A percentile compares a stretch with the other conserved stretches of the same genome.
Conservation (phyloP, 2,888 invertebrate genomes). For the Helleia helle region DNA sequence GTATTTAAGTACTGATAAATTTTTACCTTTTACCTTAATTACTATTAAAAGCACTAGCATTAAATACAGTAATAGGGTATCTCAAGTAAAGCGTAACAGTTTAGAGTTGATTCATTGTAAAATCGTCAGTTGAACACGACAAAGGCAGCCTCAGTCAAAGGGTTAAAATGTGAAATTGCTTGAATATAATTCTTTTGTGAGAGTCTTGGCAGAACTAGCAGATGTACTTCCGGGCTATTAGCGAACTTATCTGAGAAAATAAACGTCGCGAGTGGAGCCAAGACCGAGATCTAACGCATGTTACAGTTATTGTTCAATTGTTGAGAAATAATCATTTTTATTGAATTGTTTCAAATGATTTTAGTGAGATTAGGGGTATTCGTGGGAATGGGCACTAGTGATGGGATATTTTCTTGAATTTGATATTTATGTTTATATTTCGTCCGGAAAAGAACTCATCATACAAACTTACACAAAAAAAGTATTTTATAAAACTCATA, state of each 20-base stretch:
- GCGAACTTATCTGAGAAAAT: conserved; percentile 27
- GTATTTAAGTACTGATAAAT: too few species aligned
- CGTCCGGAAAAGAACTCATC: too few species aligned
- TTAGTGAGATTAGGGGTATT: too few species aligned
- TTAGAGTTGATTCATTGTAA: conserved; percentile 7
- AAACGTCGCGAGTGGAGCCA: conserved; percentile 33
- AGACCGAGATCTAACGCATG: conserved; percentile 28
- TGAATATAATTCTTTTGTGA: conserved; percentile 39
- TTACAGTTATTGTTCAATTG: conserved; percentile 12
- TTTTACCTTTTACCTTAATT: too few species aligned
- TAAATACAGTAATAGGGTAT: too few species aligned
- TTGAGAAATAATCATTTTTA: not conserved
- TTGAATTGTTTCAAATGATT: too few species aligned
- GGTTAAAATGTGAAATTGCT: conserved; percentile 40
- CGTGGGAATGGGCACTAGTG: too few species aligned
- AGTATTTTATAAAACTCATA: too few species aligned
- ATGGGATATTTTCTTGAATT: too few species aligned
- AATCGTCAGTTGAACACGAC: conserved; percentile 8
- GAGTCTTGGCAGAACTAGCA: conserved; percentile 45
- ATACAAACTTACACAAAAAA: too few species aligned
- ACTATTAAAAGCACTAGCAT: too few species aligned
- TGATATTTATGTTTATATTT: too few species aligned
- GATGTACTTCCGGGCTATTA: conserved; percentile 30
- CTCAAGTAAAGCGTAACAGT: conserved; percentile 3
- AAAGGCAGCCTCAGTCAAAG: conserved; percentile 23